Evolutionary conservation across 2,797 vertebrate species (phyloP).

Genomic region (Protosalanx chinensis): DNA sequence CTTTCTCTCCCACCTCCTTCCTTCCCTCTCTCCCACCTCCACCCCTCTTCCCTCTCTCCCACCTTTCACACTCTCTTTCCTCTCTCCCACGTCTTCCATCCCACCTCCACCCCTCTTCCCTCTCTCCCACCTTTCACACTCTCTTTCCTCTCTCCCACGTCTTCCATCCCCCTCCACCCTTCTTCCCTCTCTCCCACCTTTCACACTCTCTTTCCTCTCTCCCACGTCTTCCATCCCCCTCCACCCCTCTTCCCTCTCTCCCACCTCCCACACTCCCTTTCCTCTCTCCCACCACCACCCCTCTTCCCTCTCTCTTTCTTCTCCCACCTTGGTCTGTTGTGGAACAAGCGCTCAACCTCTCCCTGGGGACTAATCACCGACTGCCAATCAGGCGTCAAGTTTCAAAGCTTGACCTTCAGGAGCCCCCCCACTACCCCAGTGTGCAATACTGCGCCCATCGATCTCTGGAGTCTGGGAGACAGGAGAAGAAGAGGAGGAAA

Average conservation of each 20-base stretch:
- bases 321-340: not conserved
- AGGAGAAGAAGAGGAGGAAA: not conserved
- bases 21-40: too few species aligned
- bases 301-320: not conserved
- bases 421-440: not conserved
- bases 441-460: not conserved
- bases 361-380: conserved; percentile 3
- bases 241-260: not conserved
- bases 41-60: too few species aligned
- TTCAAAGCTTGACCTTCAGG: conserved; percentile 31
- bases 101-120: too few species aligned
- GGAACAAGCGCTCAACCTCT: not conserved
- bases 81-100: too few species aligned
- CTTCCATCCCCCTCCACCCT: too few species aligned
- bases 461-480: not conserved
- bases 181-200: conserved; percentile 11
- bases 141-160: too few species aligned
- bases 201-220: not conserved
- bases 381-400: conserved; percentile 27
- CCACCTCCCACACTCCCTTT: conserved; percentile 6
- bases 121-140: too few species aligned
- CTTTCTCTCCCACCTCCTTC: not conserved
- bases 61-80: too few species aligned
- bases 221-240: not conserved
- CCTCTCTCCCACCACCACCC: not conserved